These are phyloP conservation scores for Oophaga sylvatica DNA, from an alignment of 2,797 vertebrate genomes.

Conservation along the genomic window DNA sequence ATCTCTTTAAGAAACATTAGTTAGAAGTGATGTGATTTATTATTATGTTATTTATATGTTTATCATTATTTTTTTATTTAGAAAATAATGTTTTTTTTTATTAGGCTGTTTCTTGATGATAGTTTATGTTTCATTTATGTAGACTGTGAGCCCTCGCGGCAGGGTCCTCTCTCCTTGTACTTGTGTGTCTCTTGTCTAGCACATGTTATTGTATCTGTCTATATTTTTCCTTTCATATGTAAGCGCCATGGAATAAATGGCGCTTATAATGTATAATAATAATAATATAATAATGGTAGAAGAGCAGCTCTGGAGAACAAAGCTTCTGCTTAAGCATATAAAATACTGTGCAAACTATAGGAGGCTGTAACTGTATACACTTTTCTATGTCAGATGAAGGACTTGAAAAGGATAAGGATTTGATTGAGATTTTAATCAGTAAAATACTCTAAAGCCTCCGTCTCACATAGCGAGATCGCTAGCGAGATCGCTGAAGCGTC, in stretches of 20 bases:
- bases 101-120: background rate
- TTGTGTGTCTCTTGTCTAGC: too few relatives aligned
- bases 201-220: too few relatives aligned
- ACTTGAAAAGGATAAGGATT: background rate
- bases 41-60: background rate
- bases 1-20: background rate
- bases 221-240: too few relatives aligned
- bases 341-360: background rate
- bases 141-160: too few relatives aligned
- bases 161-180: too few relatives aligned
- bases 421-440: background rate
- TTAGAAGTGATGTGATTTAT: background rate
- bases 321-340: background rate
- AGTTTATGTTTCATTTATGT: too few relatives aligned
- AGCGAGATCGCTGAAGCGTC: too few relatives aligned
- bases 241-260: too few relatives aligned
- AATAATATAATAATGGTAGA: too few relatives aligned
- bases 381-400: background rate
- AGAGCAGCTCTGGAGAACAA: background rate
- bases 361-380: background rate
- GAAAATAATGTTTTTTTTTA: background rate
- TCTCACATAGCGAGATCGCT: too few relatives aligned
- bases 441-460: too few relatives aligned
- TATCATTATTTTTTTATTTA: background rate
- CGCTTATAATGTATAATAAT: too few relatives aligned